These are phyloP conservation scores for Microcebus jonahi DNA, from an alignment of 2,113 vertebrate genomes.

Conservation along the genomic window DNA sequence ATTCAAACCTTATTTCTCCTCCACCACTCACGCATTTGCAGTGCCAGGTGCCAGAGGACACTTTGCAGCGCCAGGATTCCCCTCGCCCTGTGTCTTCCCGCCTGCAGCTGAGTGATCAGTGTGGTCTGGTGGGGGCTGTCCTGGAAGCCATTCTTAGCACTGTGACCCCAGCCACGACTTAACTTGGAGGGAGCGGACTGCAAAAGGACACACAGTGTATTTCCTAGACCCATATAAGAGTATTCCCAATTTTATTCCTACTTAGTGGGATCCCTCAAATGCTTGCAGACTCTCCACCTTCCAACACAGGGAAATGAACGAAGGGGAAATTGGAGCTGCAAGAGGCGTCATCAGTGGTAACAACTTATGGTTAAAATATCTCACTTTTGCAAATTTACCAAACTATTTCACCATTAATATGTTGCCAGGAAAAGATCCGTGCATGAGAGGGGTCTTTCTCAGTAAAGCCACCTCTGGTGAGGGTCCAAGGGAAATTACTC, in stretches of 20 bases:
- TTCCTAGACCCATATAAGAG: background rate
- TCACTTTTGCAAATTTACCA: background rate
- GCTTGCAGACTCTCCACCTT: background rate
- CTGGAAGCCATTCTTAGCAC: background rate
- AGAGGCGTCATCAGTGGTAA: background rate
- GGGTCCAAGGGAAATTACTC: background rate
- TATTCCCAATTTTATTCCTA: background rate
- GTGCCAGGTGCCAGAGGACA: background rate
- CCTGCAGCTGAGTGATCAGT: background rate
- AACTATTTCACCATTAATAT: background rate
- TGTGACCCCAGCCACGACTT: background rate
- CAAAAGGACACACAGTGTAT: background rate
- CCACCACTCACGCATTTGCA: background rate
- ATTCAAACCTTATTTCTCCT: background rate
- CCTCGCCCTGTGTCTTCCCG: rapidly evolving
- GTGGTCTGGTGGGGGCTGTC: background rate
- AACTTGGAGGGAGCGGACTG: background rate
- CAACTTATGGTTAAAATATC: background rate
- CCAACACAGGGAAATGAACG: background rate
- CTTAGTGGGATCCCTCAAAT: background rate
- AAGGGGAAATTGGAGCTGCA: background rate
- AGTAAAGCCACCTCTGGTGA: background rate
- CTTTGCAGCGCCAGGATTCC: background rate
- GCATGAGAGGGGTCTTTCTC: background rate
- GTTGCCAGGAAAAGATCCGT: background rate